phyloP scores from a whole-genome alignment of 2,113 vertebrate genomes.

The Caranx ignobilis region DNA sequence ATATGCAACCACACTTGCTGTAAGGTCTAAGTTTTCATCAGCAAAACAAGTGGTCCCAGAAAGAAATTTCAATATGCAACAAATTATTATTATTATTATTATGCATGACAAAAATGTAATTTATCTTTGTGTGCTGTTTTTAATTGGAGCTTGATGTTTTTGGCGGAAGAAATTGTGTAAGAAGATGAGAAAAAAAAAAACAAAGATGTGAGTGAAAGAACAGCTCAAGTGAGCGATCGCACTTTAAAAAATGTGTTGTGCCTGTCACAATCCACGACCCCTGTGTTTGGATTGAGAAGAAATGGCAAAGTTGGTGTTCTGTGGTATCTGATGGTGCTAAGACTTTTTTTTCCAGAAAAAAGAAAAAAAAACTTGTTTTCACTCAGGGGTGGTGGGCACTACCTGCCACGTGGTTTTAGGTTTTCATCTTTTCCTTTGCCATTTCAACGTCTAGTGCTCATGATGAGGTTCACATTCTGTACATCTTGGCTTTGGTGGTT shows the following conservation, averaged over 20 bases:
- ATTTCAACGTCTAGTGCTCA: conserved; percentile 51
- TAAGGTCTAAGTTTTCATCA: conserved; percentile 57
- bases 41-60: conserved; percentile 61
- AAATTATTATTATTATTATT: conserved; percentile 64
- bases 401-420: conserved; percentile 56
- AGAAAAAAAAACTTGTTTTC: conserved; percentile 42
- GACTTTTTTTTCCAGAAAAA: not conserved
- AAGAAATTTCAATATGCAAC: conserved; percentile 78
- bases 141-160: conserved; percentile 57
- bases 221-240: conserved; percentile 67
- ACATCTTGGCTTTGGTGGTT: conserved; percentile 31
- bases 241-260: conserved; percentile 79
- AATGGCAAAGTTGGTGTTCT: conserved; percentile 55
- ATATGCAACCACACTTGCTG: conserved; percentile 28
- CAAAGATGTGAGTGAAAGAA: conserved; percentile 40
- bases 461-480: conserved; percentile 43
- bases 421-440: conserved; percentile 44
- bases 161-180: conserved; percentile 24
- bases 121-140: conserved; percentile 65
- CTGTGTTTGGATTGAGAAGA: conserved; percentile 52
- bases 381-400: conserved; percentile 78
- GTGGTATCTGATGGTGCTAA: conserved; percentile 77
- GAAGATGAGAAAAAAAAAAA: not conserved
- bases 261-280: conserved; percentile 58
- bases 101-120: conserved; percentile 66